Conservation (phyloP, 2,113 vertebrate genomes). For the Agelaius tricolor region DNA sequence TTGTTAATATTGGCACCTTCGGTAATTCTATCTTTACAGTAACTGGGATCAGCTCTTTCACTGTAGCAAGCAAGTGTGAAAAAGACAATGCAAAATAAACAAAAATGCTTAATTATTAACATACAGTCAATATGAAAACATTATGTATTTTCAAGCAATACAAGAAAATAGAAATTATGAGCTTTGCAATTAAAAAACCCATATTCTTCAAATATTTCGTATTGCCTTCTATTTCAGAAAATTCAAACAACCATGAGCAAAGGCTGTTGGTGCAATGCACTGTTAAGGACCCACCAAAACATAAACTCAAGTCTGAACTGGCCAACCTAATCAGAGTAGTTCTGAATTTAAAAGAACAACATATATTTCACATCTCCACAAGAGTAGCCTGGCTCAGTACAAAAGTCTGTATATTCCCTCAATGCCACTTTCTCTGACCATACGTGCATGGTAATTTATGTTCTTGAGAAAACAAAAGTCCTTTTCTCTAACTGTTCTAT, state of each 20-base stretch:
- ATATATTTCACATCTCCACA: not conserved
- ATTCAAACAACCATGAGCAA: not conserved
- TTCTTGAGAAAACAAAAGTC: not conserved
- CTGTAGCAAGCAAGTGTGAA: slow-evolving; percentile 65
- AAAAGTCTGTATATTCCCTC: not conserved
- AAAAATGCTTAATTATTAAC: not conserved
- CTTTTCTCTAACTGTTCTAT: not conserved
- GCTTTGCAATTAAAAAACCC: not conserved
- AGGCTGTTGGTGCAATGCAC: not conserved
- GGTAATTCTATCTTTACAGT: slow-evolving; percentile 92
- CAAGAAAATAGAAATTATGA: not conserved
- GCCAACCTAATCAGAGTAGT: not conserved
- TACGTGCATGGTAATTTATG: rapidly evolving
- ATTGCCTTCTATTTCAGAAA: not conserved
- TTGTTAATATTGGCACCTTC: slow-evolving; percentile 99
- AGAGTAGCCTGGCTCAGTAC: not conserved
- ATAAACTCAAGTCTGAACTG: not conserved
- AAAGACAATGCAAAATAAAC: not conserved
- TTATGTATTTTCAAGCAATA: not conserved
- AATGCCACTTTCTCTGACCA: not conserved
- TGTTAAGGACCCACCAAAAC: not conserved
- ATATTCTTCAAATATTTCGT: not conserved
- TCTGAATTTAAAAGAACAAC: not conserved
- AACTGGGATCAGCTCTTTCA: slow-evolving; percentile 92
- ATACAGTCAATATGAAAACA: not conserved